These are phyloP conservation scores for Callithrix jacchus DNA, from an alignment of 2,113 vertebrate genomes.

Conservation along the genomic window DNA sequence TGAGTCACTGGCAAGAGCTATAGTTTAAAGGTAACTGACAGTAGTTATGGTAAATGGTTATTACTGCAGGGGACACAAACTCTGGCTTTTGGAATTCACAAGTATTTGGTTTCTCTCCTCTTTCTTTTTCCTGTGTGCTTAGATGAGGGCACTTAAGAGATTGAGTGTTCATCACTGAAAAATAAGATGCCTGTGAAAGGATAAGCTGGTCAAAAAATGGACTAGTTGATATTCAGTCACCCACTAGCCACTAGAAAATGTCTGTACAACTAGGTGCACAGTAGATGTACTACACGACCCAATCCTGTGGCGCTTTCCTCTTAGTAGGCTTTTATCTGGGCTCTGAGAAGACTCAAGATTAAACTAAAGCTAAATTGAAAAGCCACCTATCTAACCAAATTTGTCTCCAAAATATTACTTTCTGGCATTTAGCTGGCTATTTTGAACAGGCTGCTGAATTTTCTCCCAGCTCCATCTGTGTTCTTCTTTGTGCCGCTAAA, in stretches of 20 bases:
- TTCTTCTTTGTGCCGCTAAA: background rate
- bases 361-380: background rate
- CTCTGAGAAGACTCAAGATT: background rate
- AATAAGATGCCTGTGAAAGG: background rate
- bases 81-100: background rate
- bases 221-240: background rate
- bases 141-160: background rate
- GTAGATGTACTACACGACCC: background rate
- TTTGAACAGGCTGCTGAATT: background rate
- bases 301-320: background rate
- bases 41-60: background rate
- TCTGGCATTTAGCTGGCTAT: background rate
- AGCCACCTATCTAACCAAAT: background rate
- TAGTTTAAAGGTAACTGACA: background rate
- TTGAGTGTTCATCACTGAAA: background rate
- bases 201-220: background rate
- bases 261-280: background rate
- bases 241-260: background rate
- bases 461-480: background rate
- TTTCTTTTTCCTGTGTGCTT: background rate
- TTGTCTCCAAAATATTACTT: background rate
- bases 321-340: background rate
- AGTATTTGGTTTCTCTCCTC: background rate
- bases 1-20: background rate
- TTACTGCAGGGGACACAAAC: background rate